Evolutionary conservation across 2,113 vertebrate genomes (phyloP), one percentile per base, ranked within the genome.

Genomic region (Nestor notabilis): DNA sequence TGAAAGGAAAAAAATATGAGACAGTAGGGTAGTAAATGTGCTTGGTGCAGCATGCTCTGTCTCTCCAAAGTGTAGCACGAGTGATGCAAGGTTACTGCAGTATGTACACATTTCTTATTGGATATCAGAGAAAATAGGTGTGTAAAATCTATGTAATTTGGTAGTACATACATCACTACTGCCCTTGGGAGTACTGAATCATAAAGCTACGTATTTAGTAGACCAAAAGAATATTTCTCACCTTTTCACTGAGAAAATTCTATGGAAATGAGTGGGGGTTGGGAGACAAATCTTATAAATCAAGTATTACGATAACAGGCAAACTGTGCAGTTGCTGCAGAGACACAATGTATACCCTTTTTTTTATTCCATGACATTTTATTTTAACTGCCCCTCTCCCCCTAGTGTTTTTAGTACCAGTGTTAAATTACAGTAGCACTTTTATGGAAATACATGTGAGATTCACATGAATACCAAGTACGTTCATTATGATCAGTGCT

Each of bases 71-170:
- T 53, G 28, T 43, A 75, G 63, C 20, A 47, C 89, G 89, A 97
- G 72, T 97, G 95, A 97, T 95, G 92, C 65, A 93, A 97, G 90
- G 87, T 92, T 97, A 89, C 85, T 80, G 94, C 90, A 93, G 63
- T 90, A 96, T 96, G 95, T 90, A 95, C 92, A 97, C 70, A 49
- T 90, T 89, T 91, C 95, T 96, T 92, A 94, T 56, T 88, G 76
- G 61, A 49, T 93, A 94, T 77, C 80, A 83, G 71, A 83, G 94
- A 94, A 96, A 97, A 97, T 41, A 92, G 72, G 64, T 93, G 41
- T 94, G 90, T 93, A 96, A 97, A 97, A 95, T 89, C 65, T 86
- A 78, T 84, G 92, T 81, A 91, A 95, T 93, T 91, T 82, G 95
- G 92, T 95, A 92, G 85, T 77, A 83, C 41, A 85, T 83, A 81